Conservation (phyloP, 1,140 invertebrate species). For the Brachionus paranguensis region DNA sequence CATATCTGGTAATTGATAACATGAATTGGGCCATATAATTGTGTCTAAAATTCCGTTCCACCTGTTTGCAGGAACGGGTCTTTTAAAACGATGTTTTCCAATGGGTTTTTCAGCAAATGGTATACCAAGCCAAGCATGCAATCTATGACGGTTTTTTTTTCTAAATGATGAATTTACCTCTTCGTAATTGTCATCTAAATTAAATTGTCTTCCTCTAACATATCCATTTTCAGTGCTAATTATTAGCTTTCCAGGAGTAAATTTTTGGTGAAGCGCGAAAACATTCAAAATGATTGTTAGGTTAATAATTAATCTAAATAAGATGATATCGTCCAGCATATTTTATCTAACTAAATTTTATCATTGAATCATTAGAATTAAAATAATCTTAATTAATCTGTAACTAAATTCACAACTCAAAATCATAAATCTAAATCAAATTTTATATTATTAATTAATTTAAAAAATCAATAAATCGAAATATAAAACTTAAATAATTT, state of each 20-base stretch:
- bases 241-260: not conserved
- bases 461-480: no score
- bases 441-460: no score
- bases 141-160: not conserved
- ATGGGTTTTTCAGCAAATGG: slow-evolving; percentile 44
- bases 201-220: not conserved
- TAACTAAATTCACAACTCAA: no score
- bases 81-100: slow-evolving; percentile 42
- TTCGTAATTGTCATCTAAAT: slow-evolving; percentile 1
- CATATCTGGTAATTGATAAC: slow-evolving; percentile 81
- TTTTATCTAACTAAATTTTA: not conserved
- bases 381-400: no score
- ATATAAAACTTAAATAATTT: no score
- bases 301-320: not conserved
- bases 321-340: not conserved
- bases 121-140: slow-evolving; percentile 42
- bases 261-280: not conserved
- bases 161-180: not conserved
- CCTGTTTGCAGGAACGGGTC: slow-evolving; percentile 59
- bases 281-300: not conserved
- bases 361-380: no score
- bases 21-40: slow-evolving; percentile 75
- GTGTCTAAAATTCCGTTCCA: slow-evolving; percentile 73
- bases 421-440: no score
- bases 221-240: slow-evolving; percentile 35